Base-by-base conservation (phyloP, 1,140 invertebrate genomes). In the Drosophila erecta region DNA sequence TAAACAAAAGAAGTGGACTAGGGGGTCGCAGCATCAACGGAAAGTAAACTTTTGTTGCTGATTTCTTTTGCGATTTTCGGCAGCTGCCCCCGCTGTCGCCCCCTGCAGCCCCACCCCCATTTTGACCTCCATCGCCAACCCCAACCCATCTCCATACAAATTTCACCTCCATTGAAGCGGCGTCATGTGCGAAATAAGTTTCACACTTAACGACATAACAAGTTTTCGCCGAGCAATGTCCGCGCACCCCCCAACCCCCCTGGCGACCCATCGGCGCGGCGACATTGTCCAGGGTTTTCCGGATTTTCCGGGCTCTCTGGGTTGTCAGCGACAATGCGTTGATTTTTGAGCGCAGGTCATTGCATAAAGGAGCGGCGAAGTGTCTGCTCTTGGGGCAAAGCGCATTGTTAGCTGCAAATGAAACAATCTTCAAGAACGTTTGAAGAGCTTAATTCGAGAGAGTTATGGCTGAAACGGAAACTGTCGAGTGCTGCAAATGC, bases 161-260 rank as follows among this genome's bases (percentile, higher is more conserved):
- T 22, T 33, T 37, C 24, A 20, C 47, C n/a, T 35, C 37, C 58
- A 30, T 17, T 56, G n/a, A 40, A 38, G 41, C 49, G 65, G 73
- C 84, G 79, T 87, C 83, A 87, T 87, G 83, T 87, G 83, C 84
- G 79, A 89, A 89, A 89, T 89, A 89, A 89, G 84, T 89, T 89
- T 89, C 79, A 89, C 84, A 89, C 84, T 89, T 89, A 89, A 89
- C 84, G 84, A 89, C 84, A 89, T 89, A 89, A 89, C 84, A 89
- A 89, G 85, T 89, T 89, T 89, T 80, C 37, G 67, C 51, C 50
- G 43, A 44, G 35, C 50, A 47, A 46, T 81, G 76, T 66, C 56
- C 60, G 46, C 64, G 67, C 46, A 4, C 4, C 10, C 17, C 12
- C 30, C 4, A 4, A 1, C 20, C n/a, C n/a, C 17, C n/a, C n/a